These are phyloP conservation scores for Antrozous pallidus DNA, from an alignment of 2,797 vertebrate species.

Conservation along the genomic window DNA sequence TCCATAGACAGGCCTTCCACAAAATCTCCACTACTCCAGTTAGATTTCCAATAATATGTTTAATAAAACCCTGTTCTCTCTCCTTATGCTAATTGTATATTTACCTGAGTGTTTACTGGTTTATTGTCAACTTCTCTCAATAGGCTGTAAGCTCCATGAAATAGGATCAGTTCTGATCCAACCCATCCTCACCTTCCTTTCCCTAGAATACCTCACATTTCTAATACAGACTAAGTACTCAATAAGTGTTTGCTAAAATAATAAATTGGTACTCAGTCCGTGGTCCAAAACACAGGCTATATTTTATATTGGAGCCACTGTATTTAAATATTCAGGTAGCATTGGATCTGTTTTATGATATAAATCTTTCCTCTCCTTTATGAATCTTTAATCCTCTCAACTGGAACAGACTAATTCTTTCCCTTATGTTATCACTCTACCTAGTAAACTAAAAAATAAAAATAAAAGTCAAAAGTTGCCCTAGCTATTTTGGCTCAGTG, in stretches of 20 bases:
- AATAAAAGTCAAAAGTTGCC: background rate
- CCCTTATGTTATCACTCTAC: background rate
- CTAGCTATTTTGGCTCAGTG: too few species aligned
- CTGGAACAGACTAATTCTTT: background rate
- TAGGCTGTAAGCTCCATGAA: background rate
- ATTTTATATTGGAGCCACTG: background rate
- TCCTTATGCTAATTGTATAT: background rate
- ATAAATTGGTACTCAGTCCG: background rate
- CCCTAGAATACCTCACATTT: background rate
- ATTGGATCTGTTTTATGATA: background rate
- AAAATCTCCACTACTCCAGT: background rate
- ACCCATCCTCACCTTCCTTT: accelerated
- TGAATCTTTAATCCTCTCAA: background rate
- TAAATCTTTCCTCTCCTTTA: background rate
- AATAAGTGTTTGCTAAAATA: background rate
- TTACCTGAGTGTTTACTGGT: background rate
- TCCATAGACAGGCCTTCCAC: background rate
- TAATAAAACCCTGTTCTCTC: background rate
- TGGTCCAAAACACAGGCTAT: background rate
- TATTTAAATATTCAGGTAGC: background rate
- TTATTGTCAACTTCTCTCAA: background rate
- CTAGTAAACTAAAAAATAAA: background rate
- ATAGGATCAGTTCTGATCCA: background rate
- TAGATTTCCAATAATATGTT: background rate
- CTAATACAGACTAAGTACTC: background rate